A percentile compares a stretch with the other conserved stretches of the same genome.
These are phyloP conservation scores for Cephus runcator DNA, from an alignment of 2,888 invertebrate species.

Conservation along the genomic window DNA sequence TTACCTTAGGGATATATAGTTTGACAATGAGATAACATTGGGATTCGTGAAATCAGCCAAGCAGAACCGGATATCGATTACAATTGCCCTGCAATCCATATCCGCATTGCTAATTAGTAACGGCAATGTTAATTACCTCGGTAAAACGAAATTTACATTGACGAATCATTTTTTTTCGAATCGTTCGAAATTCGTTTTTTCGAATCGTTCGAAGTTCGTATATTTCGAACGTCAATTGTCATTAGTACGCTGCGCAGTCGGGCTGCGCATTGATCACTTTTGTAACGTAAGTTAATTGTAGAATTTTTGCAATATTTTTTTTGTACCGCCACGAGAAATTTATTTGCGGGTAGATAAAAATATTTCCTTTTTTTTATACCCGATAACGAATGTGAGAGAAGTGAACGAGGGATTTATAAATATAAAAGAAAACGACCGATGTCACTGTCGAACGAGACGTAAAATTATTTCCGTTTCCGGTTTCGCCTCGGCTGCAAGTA, in stretches of 20 bases:
- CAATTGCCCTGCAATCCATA: slow-evolving; percentile 14
- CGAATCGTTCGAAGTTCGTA: no score
- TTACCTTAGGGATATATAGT: background rate
- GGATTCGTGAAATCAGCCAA: background rate
- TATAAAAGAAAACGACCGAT: slow-evolving; percentile 7
- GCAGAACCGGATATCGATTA: background rate
- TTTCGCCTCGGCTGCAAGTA: slow-evolving; percentile 10
- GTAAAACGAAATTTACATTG: no score
- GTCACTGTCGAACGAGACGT: slow-evolving; percentile 29
- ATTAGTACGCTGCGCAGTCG: no score
- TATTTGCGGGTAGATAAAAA: background rate
- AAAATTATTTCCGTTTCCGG: slow-evolving; percentile 23
- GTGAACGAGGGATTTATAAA: background rate
- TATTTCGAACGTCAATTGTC: no score
- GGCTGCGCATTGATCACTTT: no score
- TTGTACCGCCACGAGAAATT: background rate
- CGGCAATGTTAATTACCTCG: background rate
- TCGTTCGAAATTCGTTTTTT: no score
- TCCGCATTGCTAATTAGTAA: slow-evolving; percentile 34
- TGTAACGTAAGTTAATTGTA: no score
- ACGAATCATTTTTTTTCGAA: no score
- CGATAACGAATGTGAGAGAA: background rate
- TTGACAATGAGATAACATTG: background rate
- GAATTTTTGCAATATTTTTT: no score
- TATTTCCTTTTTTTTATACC: background rate